Evolutionary conservation across 2,888 invertebrate genomes (phyloP), one percentile per base, ranked within the genome.

Genomic region (Dasypogon diadema): DNA sequence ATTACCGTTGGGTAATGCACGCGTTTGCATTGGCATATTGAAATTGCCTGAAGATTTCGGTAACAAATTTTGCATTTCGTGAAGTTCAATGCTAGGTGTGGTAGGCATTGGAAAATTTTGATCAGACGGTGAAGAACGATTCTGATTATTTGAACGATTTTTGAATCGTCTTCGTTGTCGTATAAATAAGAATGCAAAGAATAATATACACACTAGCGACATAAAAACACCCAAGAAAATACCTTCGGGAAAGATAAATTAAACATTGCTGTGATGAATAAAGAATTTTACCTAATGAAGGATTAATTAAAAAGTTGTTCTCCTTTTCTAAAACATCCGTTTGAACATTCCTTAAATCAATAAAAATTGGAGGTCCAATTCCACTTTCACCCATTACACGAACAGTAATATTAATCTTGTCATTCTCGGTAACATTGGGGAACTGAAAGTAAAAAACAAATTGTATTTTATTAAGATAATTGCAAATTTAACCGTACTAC

Each of bases 51-150:
- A 30, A 34, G 74, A 70, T 51, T 83, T 82, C 2, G 85, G 85
- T 76, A 86, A 86, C 4, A 86, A 80, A 1, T 85, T 86, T 79
- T 86, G 86, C 85, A 86, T 86, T 80, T 86, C 86, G 75, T 85
- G 85, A 26, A 83, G 83, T 72, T 86, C 86, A 75, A 83, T 83
- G 77, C 83, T 79, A 0, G 84, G 82, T 55, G 82, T 82, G 30
- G 76, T 77, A 16, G 78, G 77, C 12, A 76, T 78, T n/a, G 76
- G 74, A 16, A 65, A 46, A 77, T 74, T 73, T 68, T 78, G 54
- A 51, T 76, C 42, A 26, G 18, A 54, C 83, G 1, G 84, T 83
- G 42, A 85, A 83, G 77, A 83, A 83, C 24, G 84, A 84, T 76
- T 84, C 83, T 68, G 82, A 83, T 70, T 42, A 34, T 76, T 70